phyloP scores from a whole-genome alignment of 1,140 invertebrate genomes.

The Scaptomyza graminum region DNA sequence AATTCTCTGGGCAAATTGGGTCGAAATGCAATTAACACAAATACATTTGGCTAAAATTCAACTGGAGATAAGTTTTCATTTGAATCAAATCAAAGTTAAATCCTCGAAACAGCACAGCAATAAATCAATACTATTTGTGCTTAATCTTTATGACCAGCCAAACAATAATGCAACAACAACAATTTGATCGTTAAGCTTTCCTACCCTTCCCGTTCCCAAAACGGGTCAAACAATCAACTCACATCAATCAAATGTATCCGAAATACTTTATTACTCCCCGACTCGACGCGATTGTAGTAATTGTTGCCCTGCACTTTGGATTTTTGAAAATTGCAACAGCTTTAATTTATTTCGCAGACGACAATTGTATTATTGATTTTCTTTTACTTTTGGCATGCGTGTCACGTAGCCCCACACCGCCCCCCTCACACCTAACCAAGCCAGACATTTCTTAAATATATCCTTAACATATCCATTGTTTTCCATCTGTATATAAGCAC shows the following conservation, averaged over 20 bases:
- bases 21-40: not conserved
- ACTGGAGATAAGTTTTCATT: too few species aligned
- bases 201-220: not conserved
- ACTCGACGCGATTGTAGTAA: too few species aligned
- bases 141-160: not conserved
- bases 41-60: too few species aligned
- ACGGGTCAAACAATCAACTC: not conserved
- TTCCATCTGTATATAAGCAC: constrained; percentile 33
- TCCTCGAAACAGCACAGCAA: not conserved
- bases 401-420: constrained; percentile 26
- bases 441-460: constrained; percentile 18
- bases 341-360: not conserved
- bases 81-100: too few species aligned
- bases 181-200: constrained; percentile 3
- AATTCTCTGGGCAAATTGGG: constrained; percentile 19
- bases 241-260: constrained; percentile 17
- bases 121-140: constrained; percentile 8
- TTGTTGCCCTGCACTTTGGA: too few species aligned
- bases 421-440: not conserved
- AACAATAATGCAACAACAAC: constrained; percentile 12
- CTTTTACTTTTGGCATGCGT: constrained; percentile 42
- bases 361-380: constrained; percentile 52
- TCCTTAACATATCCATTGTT: constrained; percentile 30
- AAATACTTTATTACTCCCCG: too few species aligned
- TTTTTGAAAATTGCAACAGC: not conserved